phyloP scores from a whole-genome alignment of 2,888 invertebrate genomes.

The Synergus japonicus region DNA sequence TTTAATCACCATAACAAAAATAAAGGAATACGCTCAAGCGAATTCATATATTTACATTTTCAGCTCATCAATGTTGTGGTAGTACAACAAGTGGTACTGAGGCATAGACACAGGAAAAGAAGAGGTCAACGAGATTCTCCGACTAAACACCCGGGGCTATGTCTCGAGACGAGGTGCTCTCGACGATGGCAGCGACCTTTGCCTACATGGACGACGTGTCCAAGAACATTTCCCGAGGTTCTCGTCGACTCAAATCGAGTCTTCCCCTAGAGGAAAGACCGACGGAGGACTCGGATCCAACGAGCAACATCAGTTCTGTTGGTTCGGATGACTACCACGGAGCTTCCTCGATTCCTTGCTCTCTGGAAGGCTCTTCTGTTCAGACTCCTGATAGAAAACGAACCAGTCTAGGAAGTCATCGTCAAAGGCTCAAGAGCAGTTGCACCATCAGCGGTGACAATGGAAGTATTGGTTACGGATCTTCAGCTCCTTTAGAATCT shows the following conservation, averaged over 20 bases:
- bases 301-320: slow-evolving; percentile 29
- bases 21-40: background rate
- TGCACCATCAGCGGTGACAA: slow-evolving; percentile 50
- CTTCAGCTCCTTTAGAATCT: slow-evolving; percentile 54
- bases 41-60: background rate
- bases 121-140: slow-evolving; percentile 20
- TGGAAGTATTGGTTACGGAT: slow-evolving; percentile 55
- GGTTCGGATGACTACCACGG: slow-evolving; percentile 33
- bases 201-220: slow-evolving; percentile 33
- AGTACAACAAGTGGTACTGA: background rate
- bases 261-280: slow-evolving; percentile 9
- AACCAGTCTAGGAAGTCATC: slow-evolving; percentile 37
- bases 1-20: background rate
- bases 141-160: slow-evolving; percentile 9
- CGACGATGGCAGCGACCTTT: slow-evolving; percentile 20
- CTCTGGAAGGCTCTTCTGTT: slow-evolving; percentile 16
- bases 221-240: slow-evolving; percentile 31
- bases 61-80: slow-evolving; percentile 18
- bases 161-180: slow-evolving; percentile 33
- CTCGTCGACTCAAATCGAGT: slow-evolving; percentile 19
- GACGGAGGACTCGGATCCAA: slow-evolving; percentile 29
- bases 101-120: slow-evolving; percentile 15
- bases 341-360: slow-evolving; percentile 30
- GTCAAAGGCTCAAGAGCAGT: slow-evolving; percentile 48
- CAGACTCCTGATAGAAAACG: slow-evolving; percentile 21